Conservation (phyloP, 1,140 invertebrate species). For the Eriosoma lanigerum region DNA sequence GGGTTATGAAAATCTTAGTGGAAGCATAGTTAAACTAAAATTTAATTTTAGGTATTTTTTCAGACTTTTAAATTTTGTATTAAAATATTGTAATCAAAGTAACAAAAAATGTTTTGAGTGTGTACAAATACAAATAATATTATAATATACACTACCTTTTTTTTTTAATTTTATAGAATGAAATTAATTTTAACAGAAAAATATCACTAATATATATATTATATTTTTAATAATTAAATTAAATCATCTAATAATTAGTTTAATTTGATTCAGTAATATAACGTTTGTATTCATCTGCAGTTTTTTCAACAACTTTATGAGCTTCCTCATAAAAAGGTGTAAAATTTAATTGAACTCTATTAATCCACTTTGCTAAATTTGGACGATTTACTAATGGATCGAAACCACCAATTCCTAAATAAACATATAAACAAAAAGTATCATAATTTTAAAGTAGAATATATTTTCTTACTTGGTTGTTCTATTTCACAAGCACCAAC, state of each 20-base stretch:
- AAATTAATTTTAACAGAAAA: no score
- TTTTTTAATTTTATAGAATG: no score
- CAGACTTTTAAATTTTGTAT: no score
- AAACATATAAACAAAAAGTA: neutral
- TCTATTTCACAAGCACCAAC: conserved; percentile 80
- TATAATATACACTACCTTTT: no score
- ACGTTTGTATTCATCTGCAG: neutral
- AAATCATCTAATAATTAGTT: neutral
- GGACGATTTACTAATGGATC: conserved; percentile 9
- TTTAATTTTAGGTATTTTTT: no score
- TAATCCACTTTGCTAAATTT: conserved; percentile 13
- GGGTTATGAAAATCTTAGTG: no score
- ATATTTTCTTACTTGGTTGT: conserved; percentile 67
- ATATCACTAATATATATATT: no score
- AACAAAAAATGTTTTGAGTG: no score
- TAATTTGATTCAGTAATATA: neutral
- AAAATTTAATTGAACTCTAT: conserved; percentile 11
- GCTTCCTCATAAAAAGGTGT: conserved; percentile 28
- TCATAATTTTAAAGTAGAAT: neutral
- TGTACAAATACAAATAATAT: no score
- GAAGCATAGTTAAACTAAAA: no score
- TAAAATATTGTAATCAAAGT: no score
- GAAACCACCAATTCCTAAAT: conserved; percentile 27
- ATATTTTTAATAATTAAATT: no score
- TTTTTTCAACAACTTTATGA: neutral